Evolutionary conservation across 2,113 vertebrate species (phyloP).

Genomic region (Vanacampus margaritifer): DNA sequence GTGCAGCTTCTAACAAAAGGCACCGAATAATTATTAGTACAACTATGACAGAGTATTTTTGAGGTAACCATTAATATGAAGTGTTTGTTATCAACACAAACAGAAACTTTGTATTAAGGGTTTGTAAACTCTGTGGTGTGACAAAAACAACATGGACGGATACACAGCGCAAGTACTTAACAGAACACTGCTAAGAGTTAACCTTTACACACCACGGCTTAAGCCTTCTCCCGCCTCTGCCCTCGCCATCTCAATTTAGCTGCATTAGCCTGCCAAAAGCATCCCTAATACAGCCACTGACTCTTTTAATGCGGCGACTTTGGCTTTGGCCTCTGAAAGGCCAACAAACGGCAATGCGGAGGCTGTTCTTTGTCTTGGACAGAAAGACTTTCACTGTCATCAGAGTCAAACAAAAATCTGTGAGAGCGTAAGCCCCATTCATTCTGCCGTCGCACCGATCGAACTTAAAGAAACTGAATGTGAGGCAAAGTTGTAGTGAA

Average conservation of each 20-base stretch:
- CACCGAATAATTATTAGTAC: too few species aligned
- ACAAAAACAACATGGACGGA: neutral
- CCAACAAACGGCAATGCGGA: constrained; percentile 26
- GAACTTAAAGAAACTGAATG: constrained; percentile 16
- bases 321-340: constrained; percentile 25
- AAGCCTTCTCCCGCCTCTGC: constrained; percentile 44
- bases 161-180: constrained; percentile 30
- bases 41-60: neutral
- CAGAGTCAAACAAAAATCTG: neutral
- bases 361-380: constrained; percentile 8
- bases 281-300: constrained; percentile 50
- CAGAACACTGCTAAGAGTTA: constrained; percentile 47
- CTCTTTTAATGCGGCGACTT: constrained; percentile 49
- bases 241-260: constrained; percentile 65
- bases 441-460: constrained; percentile 7
- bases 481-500: constrained; percentile 15
- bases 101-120: neutral
- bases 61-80: too few species aligned
- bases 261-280: constrained; percentile 44
- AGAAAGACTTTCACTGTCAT: constrained; percentile 9
- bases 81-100: too few species aligned
- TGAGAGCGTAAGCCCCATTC: neutral
- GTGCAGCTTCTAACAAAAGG: neutral
- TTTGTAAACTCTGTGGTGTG: neutral
- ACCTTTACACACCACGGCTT: constrained; percentile 50